Evolutionary conservation across 1,140 invertebrate species (phyloP), one percentile per base, ranked within the genome.

Genomic region (Stegodyphus mimosarum): DNA sequence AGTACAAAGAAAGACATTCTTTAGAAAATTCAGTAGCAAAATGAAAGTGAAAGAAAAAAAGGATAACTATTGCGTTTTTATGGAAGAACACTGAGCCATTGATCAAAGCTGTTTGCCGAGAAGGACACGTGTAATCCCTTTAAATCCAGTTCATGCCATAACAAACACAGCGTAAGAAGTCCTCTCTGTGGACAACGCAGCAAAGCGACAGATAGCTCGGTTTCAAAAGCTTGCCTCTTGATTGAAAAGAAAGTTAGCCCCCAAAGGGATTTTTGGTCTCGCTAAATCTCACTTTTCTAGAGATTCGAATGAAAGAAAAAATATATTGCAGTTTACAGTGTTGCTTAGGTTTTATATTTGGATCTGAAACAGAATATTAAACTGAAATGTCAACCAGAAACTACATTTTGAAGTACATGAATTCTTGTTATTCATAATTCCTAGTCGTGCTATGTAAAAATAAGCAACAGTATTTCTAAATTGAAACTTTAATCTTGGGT

Each of bases 71-170:
- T 50, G 9, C 17, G 69, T 72, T 81, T 81, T 81, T 81, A 81
- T 63, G 53, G 51, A 6, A 52, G 51, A 83, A 83, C 51, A 10
- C 7, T 13, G 15, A 69, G 18, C 60, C 80, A 83, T 66, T 66
- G 71, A 74, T 73, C 80, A 74, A 18, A 74, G 17, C 33, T 33
- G 33, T 33, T 1, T 33, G 33, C 33, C 33, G 33, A 74, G 51
- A 74, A 83, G 71, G 80, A 83, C 80, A 83, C 11, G 49, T 53
- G 71, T 83, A 83, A 83, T 83, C 80, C 80, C 74, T 73, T 83
- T 83, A 83, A 83, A 64, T 71, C 80, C 51, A 50, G 15, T 71
- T 51, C 69, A 74, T 60, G n/a, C 49, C 17, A 18, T 83, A 74
- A 74, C 80, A 83, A 83, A 60, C 67, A 53, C 60, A 74, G 63